Percentiles rank a stretch among this genome's conserved stretches.
These are phyloP conservation scores for Ceyx margarethae DNA, from an alignment of 2,113 vertebrate species.

Conservation along the genomic window DNA sequence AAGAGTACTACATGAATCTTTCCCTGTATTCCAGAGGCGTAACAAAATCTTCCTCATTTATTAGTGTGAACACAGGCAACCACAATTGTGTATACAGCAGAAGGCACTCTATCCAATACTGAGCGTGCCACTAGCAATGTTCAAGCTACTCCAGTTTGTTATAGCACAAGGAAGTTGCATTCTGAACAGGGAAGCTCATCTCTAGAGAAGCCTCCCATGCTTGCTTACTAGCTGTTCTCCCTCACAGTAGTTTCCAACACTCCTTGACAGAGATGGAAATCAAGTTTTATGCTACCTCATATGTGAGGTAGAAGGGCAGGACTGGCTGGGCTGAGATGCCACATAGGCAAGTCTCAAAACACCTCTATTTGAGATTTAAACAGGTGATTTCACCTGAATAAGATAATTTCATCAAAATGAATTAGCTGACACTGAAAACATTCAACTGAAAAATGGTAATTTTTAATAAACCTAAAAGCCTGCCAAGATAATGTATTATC, in stretches of 20 bases:
- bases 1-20: neutral
- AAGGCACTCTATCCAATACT: neutral
- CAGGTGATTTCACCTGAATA: rapidly evolving
- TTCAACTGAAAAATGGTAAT: neutral
- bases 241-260: neutral
- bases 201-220: neutral
- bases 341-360: neutral
- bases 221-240: neutral
- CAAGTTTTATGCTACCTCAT: rapidly evolving
- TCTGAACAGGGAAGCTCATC: neutral
- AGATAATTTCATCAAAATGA: neutral
- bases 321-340: neutral
- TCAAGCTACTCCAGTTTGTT: neutral
- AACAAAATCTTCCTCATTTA: neutral
- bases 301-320: neutral
- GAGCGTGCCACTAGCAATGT: neutral
- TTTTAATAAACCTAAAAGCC: neutral
- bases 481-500: neutral
- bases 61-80: neutral
- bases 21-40: neutral
- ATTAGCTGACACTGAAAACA: neutral
- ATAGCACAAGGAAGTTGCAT: neutral
- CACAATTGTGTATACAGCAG: neutral
- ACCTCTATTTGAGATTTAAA: neutral
- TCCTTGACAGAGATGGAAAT: neutral